Evolutionary conservation across 2,888 invertebrate genomes (phyloP).

Genomic region (Ornithoptera priamus): DNA sequence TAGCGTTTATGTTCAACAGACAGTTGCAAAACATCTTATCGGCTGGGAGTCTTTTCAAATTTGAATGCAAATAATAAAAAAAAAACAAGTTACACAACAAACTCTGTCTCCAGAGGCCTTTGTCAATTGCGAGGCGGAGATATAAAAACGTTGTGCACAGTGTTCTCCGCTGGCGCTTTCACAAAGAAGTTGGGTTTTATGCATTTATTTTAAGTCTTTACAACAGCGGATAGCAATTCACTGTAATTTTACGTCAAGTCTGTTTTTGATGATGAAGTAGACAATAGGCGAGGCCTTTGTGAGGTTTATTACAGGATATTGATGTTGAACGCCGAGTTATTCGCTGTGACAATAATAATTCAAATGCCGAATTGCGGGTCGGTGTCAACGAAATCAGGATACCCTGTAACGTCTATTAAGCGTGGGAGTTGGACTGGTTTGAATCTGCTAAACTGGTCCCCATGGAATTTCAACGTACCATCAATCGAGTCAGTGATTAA

Average conservation of each 20-base stretch:
- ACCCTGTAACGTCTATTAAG: not conserved
- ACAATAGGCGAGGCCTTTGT: no score
- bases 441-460: not conserved
- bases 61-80: constrained; percentile 36
- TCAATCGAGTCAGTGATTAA: no score
- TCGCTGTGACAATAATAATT: not conserved
- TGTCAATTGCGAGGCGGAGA: constrained; percentile 34
- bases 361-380: no score
- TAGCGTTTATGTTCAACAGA: constrained; percentile 26
- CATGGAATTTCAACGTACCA: no score
- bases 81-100: constrained; percentile 31
- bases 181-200: constrained; percentile 26
- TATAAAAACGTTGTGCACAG: constrained; percentile 37
- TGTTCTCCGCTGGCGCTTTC: constrained; percentile 10
- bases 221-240: not conserved
- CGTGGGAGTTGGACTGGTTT: constrained; percentile 8
- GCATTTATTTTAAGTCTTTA: constrained; percentile 22
- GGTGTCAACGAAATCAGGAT: no score
- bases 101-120: constrained; percentile 31
- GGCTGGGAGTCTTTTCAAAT: constrained; percentile 34
- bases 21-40: constrained; percentile 28
- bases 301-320: no score
- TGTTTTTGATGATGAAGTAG: not conserved
- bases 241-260: constrained; percentile 13
- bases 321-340: not conserved